Conservation (phyloP, 2,888 invertebrate species). For the Thera britannica region DNA sequence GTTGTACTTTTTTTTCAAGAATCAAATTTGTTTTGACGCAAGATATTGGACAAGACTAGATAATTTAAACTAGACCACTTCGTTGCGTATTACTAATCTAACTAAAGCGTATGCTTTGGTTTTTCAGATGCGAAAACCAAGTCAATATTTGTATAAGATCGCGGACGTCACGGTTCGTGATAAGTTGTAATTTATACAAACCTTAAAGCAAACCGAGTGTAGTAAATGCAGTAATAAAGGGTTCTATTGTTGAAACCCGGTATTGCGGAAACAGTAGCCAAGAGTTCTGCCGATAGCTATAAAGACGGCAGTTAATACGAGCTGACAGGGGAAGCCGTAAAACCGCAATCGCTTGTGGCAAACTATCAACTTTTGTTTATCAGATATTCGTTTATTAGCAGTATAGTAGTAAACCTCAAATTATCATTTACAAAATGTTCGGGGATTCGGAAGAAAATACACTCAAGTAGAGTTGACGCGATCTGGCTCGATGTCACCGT, state of each 20-base stretch:
- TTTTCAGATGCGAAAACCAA: too few species aligned
- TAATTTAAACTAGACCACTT: too few species aligned
- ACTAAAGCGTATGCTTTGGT: too few species aligned
- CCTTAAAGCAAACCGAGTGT: slow-evolving; percentile 8
- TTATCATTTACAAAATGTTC: too few species aligned
- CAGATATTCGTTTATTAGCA: not conserved
- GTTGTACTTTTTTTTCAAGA: not conserved
- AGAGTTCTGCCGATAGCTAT: slow-evolving; percentile 23
- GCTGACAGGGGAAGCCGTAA: slow-evolving; percentile 24
- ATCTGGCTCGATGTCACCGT: too few species aligned
- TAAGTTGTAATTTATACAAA: slow-evolving; percentile 1
- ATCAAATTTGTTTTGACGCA: not conserved
- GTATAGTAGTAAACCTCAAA: too few species aligned
- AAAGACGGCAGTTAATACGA: slow-evolving; percentile 24
- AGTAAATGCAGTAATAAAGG: slow-evolving; percentile 19
- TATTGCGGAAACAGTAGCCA: slow-evolving; percentile 20
- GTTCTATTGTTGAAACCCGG: slow-evolving; percentile 21
- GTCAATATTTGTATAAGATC: too few species aligned
- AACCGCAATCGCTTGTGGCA: slow-evolving; percentile 22
- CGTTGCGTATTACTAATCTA: not conserved
- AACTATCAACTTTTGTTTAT: slow-evolving; percentile 23
- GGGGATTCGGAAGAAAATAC: too few species aligned
- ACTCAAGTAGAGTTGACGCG: too few species aligned
- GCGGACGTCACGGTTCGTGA: not conserved
- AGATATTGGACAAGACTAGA: not conserved